Base-by-base conservation (phyloP, 2,888 invertebrate genomes). In the Idaea straminata region DNA sequence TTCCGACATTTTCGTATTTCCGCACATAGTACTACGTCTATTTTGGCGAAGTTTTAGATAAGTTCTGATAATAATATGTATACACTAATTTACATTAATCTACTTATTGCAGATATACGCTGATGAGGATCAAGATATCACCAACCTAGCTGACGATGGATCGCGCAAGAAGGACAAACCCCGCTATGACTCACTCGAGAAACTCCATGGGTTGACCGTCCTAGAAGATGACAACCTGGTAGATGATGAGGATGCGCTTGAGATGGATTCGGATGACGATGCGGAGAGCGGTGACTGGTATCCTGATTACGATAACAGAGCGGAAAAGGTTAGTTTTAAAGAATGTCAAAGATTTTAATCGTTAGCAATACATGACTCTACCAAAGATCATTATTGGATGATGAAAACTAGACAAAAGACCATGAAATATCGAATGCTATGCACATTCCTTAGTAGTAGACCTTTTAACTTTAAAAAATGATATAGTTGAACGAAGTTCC, bases 281-380 rank as follows among this genome's bases (percentile, higher is more conserved):
- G 86, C 82, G 0, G 91, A 92, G 73, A 91, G 89, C 69, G 90
- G 91, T 4, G 88, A 90, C 78, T 88, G 87, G 84, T 91, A 88
- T 70, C 83, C 83, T 5, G 90, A 91, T 57, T 91, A 91, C 63
- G 88, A 90, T 69, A 82, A 75, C 64, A 81, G 86, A 66, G 77
- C 84, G 57, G 81, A 86, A 36, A 87, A 85, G 83, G 89, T 91
- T 67, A 68, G 71, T 47, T 6, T 47, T 47, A 47, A 38, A 7
- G 13, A 7, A 13, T 7, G 47, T 13, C 47, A 4, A 47, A 13
- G 5, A 36, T 7, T 10, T 7, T 6, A 13, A 47, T 10, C 47
- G 47, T 5, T 36, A 25, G 25, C 25, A 25, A 25, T 25, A 25
- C 25, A 25, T 25, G 3, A 25, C 25, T 25, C 25, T 25, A 25